Evolutionary conservation across 1,140 invertebrate species (phyloP).

Genomic region (Vollenhovia emeryi): DNA sequence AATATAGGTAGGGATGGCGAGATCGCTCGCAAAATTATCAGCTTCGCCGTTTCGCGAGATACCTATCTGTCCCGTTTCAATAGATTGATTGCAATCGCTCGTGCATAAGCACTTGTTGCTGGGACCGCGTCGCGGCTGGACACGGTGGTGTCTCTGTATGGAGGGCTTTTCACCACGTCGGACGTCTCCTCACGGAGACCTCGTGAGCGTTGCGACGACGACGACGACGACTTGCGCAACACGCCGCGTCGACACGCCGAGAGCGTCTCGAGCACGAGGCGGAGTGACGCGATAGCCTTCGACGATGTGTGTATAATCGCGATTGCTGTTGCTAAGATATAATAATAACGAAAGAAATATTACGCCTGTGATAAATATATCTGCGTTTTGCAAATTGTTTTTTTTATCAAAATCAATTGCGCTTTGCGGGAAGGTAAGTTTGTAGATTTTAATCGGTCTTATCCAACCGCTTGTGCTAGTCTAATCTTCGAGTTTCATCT

Average conservation of each 20-base stretch:
- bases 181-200: not conserved
- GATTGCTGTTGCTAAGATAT: not conserved
- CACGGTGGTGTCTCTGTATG: not conserved
- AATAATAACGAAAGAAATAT: not conserved
- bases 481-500: not conserved
- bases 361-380: not conserved
- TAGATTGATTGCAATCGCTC: not conserved
- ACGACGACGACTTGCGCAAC: slow-evolving; percentile 15
- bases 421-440: not conserved
- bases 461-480: not conserved
- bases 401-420: not conserved
- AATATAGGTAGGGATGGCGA: slow-evolving; percentile 20
- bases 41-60: not conserved
- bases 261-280: not conserved
- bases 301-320: not conserved
- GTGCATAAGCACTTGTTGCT: slow-evolving; percentile 45
- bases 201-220: slow-evolving; percentile 4
- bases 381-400: not conserved
- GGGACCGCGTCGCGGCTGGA: not conserved
- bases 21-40: slow-evolving; percentile 1
- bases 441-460: slow-evolving; percentile 1
- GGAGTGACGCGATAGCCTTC: not conserved
- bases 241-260: slow-evolving; percentile 25
- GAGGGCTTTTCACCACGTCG: not conserved
- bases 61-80: not conserved